phyloP scores from a whole-genome alignment of 2,113 vertebrate genomes.

The Pluvialis apricaria region DNA sequence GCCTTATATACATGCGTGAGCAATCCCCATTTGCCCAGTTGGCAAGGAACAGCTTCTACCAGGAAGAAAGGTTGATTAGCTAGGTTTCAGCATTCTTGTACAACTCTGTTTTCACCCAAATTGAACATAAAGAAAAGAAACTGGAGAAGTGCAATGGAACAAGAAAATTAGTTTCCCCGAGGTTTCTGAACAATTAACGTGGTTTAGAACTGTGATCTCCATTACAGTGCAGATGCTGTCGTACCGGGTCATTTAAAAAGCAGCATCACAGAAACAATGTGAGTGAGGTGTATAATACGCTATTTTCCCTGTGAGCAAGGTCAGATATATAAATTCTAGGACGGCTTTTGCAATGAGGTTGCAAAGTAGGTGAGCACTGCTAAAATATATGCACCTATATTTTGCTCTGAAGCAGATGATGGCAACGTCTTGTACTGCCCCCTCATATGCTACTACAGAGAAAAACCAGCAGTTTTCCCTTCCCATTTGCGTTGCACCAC shows the following conservation, averaged over 20 bases:
- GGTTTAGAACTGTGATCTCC: not conserved
- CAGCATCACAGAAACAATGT: not conserved
- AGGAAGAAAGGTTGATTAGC: not conserved
- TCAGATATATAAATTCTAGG: not conserved
- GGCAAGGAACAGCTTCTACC: not conserved
- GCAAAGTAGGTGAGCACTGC: not conserved
- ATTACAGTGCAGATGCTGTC: not conserved
- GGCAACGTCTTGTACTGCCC: not conserved
- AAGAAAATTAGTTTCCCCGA: not conserved
- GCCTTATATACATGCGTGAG: accelerated
- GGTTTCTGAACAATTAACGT: not conserved
- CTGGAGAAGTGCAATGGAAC: not conserved
- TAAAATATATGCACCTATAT: not conserved
- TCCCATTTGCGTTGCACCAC: not conserved
- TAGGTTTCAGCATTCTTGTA: not conserved
- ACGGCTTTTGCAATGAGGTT: not conserved
- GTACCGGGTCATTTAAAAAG: not conserved
- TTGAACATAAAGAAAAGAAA: not conserved
- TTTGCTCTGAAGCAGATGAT: not conserved
- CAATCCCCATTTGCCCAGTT: accelerated
- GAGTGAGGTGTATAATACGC: not conserved
- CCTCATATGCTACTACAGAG: too few species aligned
- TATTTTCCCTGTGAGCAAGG: not conserved
- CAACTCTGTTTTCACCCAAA: not conserved
- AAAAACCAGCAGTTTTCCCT: not conserved